Conservation (phyloP, 92 coral and sea anemone species). For the Diadumene lineata region DNA sequence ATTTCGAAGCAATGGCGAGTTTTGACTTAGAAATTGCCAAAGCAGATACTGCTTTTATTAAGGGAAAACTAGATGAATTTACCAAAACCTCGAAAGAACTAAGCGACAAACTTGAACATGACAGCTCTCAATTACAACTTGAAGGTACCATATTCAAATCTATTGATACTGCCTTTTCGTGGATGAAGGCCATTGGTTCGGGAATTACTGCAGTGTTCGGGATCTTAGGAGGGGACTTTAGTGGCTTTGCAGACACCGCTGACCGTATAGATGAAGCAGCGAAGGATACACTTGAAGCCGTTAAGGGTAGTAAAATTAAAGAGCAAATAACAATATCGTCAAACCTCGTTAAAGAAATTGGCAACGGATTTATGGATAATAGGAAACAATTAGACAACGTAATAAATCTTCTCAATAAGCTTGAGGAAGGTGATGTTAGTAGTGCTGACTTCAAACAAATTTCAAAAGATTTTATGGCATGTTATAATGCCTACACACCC, state of each 20-base stretch:
- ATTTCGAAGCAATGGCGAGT: conserved; percentile 33
- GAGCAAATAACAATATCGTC: conserved; percentile 29
- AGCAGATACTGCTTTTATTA: conserved; percentile 49
- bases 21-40: conserved; percentile 50
- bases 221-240: conserved; percentile 39
- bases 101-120: conserved; percentile 30
- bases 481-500: conserved; percentile 57
- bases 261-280: conserved; percentile 44
- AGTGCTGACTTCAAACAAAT: conserved; percentile 33
- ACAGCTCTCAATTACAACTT: conserved; percentile 37
- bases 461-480: conserved; percentile 28
- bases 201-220: conserved; percentile 33
- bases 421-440: conserved; percentile 31
- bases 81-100: conserved; percentile 29
- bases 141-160: conserved; percentile 27
- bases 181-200: conserved; percentile 48
- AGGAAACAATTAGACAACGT: conserved; percentile 34
- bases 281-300: conserved; percentile 35
- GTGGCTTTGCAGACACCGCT: conserved; percentile 40
- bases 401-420: conserved; percentile 35
- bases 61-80: conserved; percentile 36
- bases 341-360: conserved; percentile 14
- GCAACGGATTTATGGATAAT: conserved; percentile 25
- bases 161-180: conserved; percentile 35
- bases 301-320: conserved; percentile 25